Evolutionary conservation across 2,797 vertebrate species (phyloP).

Genomic region (Enteromius fasciolatus): DNA sequence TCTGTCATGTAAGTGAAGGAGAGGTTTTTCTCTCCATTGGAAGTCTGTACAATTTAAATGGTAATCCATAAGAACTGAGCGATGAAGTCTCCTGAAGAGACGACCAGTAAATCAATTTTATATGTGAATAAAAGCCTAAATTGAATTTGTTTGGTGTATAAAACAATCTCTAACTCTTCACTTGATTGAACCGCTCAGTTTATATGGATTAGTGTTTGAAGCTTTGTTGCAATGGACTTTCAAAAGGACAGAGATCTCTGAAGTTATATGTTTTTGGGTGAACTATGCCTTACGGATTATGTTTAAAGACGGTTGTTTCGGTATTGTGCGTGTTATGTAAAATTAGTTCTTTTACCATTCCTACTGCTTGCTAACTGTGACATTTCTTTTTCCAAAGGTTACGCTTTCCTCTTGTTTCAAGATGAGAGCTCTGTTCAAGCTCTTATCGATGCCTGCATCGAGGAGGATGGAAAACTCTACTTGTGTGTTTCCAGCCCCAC

Average conservation of each 20-base stretch:
- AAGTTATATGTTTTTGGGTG: not conserved
- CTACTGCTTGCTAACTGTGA: not conserved
- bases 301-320: not conserved
- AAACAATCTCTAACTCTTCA: not conserved
- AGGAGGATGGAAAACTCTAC: conserved; percentile 98
- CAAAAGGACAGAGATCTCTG: not conserved
- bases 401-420: conserved; percentile 98
- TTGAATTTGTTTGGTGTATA: not conserved
- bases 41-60: not conserved
- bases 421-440: conserved; percentile 99
- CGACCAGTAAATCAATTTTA: not conserved
- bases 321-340: not conserved
- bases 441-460: conserved; percentile 97
- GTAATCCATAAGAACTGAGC: not conserved
- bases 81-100: not conserved
- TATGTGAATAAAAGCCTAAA: conserved; percentile 8
- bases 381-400: conserved; percentile 76
- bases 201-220: not conserved
- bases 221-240: not conserved
- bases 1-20: not conserved
- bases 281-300: not conserved
- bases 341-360: not conserved
- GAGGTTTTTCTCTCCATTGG: not conserved
- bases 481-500: conserved; percentile 98
- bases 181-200: no score